phyloP scores from a whole-genome alignment of 2,797 vertebrate species.

The Sebastes taczanowskii region DNA sequence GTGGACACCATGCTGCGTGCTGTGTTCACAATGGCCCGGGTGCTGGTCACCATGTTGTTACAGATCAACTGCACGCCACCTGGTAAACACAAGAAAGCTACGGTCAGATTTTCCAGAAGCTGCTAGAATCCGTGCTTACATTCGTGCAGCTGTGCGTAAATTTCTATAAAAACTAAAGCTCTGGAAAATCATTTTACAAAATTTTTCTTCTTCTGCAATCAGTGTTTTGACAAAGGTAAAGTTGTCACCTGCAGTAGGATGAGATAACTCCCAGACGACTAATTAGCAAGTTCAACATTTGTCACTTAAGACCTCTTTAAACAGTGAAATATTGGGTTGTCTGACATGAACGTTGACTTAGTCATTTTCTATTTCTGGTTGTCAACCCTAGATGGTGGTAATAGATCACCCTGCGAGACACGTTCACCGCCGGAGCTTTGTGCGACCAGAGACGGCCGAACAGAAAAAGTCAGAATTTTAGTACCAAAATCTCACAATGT shows the following conservation, averaged over 20 bases:
- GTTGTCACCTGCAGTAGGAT: not conserved
- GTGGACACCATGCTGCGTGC: constrained; percentile 99
- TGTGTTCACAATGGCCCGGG: constrained; percentile 98
- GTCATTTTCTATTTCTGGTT: not conserved
- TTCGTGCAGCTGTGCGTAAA: not conserved
- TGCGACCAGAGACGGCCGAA: not conserved
- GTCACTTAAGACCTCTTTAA: not conserved
- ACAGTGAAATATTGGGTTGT: not conserved
- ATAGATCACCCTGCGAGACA: not conserved
- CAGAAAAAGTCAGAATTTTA: not conserved
- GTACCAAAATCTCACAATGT: not conserved
- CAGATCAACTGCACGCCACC: constrained; percentile 98
- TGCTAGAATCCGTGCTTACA: not conserved
- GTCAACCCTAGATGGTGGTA: not conserved
- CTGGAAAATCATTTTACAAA: not conserved
- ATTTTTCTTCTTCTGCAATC: not conserved
- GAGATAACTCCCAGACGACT: not conserved
- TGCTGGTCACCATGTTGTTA: constrained; percentile 99
- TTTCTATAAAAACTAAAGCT: not conserved
- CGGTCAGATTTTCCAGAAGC: not conserved
- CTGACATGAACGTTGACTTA: not conserved
- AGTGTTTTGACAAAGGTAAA: not conserved
- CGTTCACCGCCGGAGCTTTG: rapidly evolving
- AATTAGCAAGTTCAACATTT: not conserved
- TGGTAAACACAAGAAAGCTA: constrained; percentile 48